These are phyloP conservation scores for Hoplias malabaricus DNA, from an alignment of 2,113 vertebrate species.

Conservation along the genomic window DNA sequence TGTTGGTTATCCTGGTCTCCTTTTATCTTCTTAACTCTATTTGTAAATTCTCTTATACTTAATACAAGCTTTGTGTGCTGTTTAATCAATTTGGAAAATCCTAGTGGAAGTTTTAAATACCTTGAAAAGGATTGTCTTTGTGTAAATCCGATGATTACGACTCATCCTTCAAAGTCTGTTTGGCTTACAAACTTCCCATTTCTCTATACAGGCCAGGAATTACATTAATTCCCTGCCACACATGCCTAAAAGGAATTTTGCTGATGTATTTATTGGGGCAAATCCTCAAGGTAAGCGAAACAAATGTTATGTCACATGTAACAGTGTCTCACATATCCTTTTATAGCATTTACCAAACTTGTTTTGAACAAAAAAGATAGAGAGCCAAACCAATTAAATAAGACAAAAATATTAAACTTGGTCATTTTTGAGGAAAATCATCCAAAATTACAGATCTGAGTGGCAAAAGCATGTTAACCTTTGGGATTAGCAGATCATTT, in stretches of 20 bases:
- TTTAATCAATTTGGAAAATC: not conserved
- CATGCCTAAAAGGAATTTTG: conserved; percentile 97
- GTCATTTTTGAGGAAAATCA: too few relatives aligned
- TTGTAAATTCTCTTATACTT: conserved; percentile 1
- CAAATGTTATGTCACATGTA: not conserved
- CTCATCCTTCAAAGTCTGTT: not conserved
- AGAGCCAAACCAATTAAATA: too few relatives aligned
- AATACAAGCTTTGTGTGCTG: not conserved
- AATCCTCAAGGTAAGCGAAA: conserved; percentile 88
- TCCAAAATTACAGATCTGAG: too few relatives aligned
- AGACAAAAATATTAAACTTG: too few relatives aligned
- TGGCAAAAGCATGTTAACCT: too few relatives aligned
- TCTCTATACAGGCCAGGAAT: conserved; percentile 85
- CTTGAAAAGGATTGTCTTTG: not conserved
- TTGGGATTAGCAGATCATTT: too few relatives aligned
- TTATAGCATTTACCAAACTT: too few relatives aligned
- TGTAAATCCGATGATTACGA: not conserved
- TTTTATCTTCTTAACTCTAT: conserved; percentile 6
- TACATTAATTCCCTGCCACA: conserved; percentile 93
- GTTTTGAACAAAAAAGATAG: too few relatives aligned
- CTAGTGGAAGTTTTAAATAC: not conserved
- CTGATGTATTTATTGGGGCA: conserved; percentile 95
- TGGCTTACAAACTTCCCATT: conserved; percentile 41
- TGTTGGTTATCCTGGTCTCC: not conserved
- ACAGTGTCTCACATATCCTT: not conserved